phyloP scores from a whole-genome alignment of 2,797 vertebrate species.

The Tiaroga cobitis region DNA sequence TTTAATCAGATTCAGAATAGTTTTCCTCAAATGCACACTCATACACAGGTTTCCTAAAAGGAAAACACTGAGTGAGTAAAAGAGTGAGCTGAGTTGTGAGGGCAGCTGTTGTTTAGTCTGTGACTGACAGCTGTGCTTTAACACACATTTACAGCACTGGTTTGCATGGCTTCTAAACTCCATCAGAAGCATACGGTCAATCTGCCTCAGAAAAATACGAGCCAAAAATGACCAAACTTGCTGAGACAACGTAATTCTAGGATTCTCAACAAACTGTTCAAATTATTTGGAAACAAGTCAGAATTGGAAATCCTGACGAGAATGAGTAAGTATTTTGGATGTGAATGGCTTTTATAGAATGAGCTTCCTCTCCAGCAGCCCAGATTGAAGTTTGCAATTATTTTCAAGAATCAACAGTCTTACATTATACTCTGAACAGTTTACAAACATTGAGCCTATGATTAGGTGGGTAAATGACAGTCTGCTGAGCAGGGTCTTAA shows the following conservation, averaged over 20 bases:
- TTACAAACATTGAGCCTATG: slow-evolving; percentile 2
- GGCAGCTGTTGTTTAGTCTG: slow-evolving; percentile 31
- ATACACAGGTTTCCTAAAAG: background rate
- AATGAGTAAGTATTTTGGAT: background rate
- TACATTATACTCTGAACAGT: background rate
- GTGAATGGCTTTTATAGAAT: background rate
- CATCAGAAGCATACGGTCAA: slow-evolving; percentile 8
- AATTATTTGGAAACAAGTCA: background rate
- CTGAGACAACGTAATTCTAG: background rate
- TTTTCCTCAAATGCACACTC: background rate
- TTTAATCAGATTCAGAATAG: background rate
- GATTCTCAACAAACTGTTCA: background rate
- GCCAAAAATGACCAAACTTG: background rate
- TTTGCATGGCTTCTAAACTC: background rate
- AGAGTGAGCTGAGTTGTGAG: background rate
- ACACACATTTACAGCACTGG: background rate
- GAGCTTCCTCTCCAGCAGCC: background rate
- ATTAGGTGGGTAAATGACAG: background rate
- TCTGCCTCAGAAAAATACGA: background rate
- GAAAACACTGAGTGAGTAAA: slow-evolving; percentile 1
- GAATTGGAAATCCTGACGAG: background rate
- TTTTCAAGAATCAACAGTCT: slow-evolving; percentile 1
- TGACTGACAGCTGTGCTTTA: slow-evolving; percentile 30
- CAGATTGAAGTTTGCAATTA: background rate
- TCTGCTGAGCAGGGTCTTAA: background rate